phyloP scores from a whole-genome alignment of 2,797 vertebrate species.

The Artibeus lituratus region DNA sequence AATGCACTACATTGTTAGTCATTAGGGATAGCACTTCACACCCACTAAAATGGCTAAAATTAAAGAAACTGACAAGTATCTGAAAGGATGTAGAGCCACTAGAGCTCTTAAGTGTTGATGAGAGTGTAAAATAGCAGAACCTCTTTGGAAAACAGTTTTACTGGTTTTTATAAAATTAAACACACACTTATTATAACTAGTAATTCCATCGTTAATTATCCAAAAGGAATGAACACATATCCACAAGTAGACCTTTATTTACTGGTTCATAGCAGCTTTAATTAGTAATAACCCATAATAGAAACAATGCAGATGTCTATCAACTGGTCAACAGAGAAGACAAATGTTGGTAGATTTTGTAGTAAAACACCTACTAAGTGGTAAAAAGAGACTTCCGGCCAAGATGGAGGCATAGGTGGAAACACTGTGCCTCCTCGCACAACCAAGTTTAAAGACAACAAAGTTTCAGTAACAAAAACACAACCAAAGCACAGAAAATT shows the following conservation, averaged over 20 bases:
- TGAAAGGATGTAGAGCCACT: not conserved
- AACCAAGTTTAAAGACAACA: too few relatives aligned
- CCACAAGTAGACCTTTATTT: constrained; percentile 16
- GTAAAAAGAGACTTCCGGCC: too few relatives aligned
- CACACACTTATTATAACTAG: not conserved
- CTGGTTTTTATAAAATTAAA: constrained; percentile 11
- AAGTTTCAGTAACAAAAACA: too few relatives aligned
- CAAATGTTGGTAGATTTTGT: not conserved
- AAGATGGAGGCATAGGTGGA: too few relatives aligned
- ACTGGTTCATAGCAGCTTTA: not conserved
- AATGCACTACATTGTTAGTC: not conserved
- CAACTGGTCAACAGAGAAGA: not conserved
- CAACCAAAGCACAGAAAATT: too few relatives aligned
- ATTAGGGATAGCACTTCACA: not conserved
- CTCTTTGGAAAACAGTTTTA: constrained; percentile 9
- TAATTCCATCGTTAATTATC: constrained; percentile 11
- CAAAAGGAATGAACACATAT: not conserved
- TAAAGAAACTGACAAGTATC: not conserved
- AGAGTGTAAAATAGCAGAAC: constrained; percentile 13
- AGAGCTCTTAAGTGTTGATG: not conserved
- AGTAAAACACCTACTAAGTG: not conserved
- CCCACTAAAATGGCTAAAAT: not conserved
- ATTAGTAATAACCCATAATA: not conserved
- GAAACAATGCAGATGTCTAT: constrained; percentile 5
- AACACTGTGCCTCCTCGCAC: too few relatives aligned